Percentiles rank a stretch among this genome's conserved stretches.
phyloP scores from a whole-genome alignment of 2,797 vertebrate species.

The Chiroxiphia lanceolata region DNA sequence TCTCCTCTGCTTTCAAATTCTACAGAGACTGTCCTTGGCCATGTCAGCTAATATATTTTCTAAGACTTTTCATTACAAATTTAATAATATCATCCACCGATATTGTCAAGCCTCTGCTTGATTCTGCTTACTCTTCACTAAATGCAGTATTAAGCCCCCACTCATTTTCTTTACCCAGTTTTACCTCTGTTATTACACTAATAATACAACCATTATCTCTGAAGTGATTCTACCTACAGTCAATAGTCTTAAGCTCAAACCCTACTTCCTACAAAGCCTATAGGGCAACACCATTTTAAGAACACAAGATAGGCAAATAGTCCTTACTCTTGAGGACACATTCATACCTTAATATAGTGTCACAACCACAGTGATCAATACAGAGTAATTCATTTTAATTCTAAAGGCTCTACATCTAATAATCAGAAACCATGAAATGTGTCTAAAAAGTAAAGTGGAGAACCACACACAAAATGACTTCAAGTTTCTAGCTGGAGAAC shows the following conservation, averaged over 20 bases:
- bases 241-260: neutral
- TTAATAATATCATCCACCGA: slow-evolving; percentile 18
- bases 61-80: slow-evolving; percentile 13
- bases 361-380: neutral
- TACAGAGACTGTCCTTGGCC: neutral
- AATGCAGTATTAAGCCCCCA: slow-evolving; percentile 8
- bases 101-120: neutral
- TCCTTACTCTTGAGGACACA: neutral
- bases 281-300: neutral
- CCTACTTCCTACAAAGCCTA: neutral
- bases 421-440: neutral
- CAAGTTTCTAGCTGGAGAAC: neutral
- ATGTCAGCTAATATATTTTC: neutral
- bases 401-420: neutral
- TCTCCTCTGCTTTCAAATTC: neutral
- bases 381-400: neutral
- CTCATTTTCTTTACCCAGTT: slow-evolving; percentile 17
- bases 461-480: neutral
- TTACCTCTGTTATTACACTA: neutral
- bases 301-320: neutral
- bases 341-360: neutral
- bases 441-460: neutral
- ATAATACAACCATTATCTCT: neutral
- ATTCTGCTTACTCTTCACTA: slow-evolving; percentile 53
- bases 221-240: neutral